phyloP scores from a whole-genome alignment of 2,113 vertebrate genomes.

The Lagopus muta region DNA sequence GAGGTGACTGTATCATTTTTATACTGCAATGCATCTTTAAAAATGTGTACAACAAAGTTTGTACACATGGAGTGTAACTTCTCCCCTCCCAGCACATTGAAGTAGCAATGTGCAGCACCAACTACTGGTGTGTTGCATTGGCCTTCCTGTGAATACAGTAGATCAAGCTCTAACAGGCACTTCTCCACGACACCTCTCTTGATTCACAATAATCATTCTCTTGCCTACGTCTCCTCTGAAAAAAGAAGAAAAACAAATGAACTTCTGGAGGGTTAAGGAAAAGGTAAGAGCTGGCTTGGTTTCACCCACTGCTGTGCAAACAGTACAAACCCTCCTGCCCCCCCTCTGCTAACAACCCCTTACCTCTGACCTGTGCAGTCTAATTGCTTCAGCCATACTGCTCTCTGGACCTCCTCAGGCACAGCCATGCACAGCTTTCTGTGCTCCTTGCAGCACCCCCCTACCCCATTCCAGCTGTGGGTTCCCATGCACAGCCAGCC shows the following conservation, averaged over 20 bases:
- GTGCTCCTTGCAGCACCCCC: neutral
- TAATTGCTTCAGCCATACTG: neutral
- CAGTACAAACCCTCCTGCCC: neutral
- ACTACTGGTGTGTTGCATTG: neutral
- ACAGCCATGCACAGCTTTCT: neutral
- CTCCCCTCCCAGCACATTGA: neutral
- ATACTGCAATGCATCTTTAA: neutral
- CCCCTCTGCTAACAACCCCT: neutral
- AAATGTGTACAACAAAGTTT: neutral
- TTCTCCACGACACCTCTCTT: neutral
- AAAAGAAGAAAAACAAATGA: neutral
- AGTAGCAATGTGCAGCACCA: neutral
- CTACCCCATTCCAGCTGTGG: neutral
- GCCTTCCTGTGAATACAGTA: neutral
- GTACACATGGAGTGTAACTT: neutral
- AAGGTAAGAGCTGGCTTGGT: neutral
- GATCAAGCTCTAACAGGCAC: neutral
- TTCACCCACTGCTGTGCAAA: neutral
- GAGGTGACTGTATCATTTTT: neutral
- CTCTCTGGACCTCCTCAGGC: rapidly evolving
- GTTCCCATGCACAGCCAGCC: neutral
- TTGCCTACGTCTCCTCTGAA: neutral
- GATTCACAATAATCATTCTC: neutral
- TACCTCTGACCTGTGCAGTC: neutral
- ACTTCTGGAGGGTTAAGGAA: neutral